A percentile compares a stretch with the other conserved stretches of the same genome.
These are phyloP conservation scores for Nannobrachium achirus DNA, from an alignment of 2,113 vertebrate genomes.

Conservation along the genomic window DNA sequence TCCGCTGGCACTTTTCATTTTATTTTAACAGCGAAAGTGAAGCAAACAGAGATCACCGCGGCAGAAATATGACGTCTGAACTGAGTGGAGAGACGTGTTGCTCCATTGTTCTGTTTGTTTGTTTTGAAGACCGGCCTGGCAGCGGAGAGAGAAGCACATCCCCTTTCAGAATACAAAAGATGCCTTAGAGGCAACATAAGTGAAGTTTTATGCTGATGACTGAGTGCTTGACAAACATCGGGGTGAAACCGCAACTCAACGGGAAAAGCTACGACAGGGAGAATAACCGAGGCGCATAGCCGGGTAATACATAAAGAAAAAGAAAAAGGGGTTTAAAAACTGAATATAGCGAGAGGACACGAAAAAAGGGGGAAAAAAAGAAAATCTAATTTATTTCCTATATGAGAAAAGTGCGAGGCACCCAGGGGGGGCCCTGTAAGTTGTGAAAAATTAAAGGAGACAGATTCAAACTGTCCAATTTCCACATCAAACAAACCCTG, in stretches of 20 bases:
- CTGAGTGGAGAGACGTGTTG: slow-evolving; percentile 66
- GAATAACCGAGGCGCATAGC: slow-evolving; percentile 39
- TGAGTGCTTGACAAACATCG: slow-evolving; percentile 73
- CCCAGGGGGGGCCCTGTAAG: slow-evolving; percentile 92
- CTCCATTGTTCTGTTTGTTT: slow-evolving; percentile 75
- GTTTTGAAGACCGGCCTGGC: slow-evolving; percentile 73
- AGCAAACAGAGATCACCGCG: slow-evolving; percentile 75
- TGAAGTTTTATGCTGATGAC: slow-evolving; percentile 79
- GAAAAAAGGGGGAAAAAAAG: slow-evolving; percentile 48
- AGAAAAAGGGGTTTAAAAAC: slow-evolving; percentile 46
- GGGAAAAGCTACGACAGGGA: slow-evolving; percentile 21
- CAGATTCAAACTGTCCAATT: slow-evolving; percentile 99
- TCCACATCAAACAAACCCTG: slow-evolving; percentile 99
- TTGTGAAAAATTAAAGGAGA: slow-evolving; percentile 99
- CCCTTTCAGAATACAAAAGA: slow-evolving; percentile 81
- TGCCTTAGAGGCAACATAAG: slow-evolving; percentile 76
- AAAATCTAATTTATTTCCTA: slow-evolving; percentile 86
- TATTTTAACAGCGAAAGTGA: slow-evolving; percentile 70
- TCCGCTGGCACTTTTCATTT: slow-evolving; percentile 66
- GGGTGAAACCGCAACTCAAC: slow-evolving; percentile 59
- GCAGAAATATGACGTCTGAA: slow-evolving; percentile 67
- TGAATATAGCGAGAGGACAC: slow-evolving; percentile 73
- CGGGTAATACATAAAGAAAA: slow-evolving; percentile 50
- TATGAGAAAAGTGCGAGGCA: slow-evolving; percentile 88
- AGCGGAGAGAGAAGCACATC: slow-evolving; percentile 56